Percentiles rank a stretch among this genome's conserved stretches.
Evolutionary conservation across 23 tunicate genomes (phyloP).

Genomic region (Oikopleura dioica): DNA sequence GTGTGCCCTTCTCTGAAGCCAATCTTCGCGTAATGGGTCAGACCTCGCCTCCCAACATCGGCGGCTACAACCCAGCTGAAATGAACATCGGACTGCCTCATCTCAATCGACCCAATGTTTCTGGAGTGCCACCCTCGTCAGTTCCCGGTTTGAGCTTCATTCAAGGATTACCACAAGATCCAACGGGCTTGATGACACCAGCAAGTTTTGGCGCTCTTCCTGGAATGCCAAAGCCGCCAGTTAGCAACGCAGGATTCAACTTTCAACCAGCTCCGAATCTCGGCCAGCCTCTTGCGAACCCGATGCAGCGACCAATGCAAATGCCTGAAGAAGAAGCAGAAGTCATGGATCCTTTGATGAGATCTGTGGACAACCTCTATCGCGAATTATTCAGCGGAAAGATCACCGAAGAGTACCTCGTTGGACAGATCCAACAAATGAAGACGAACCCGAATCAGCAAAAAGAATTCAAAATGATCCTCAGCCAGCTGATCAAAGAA

Average conservation of each 20-base stretch:
- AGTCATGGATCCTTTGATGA: background rate
- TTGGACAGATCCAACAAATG: background rate
- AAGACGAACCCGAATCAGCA: background rate
- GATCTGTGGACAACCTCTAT: background rate
- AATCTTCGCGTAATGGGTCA: too few relatives aligned
- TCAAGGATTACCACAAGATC: too few relatives aligned
- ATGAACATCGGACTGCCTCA: too few relatives aligned
- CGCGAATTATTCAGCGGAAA: background rate
- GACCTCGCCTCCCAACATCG: too few relatives aligned
- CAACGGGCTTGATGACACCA: too few relatives aligned
- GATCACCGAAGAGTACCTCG: constrained; percentile 1
- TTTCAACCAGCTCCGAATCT: constrained; percentile 9
- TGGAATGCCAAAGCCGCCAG: constrained; percentile 16
- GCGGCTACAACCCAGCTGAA: too few relatives aligned
- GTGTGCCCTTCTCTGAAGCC: too few relatives aligned
- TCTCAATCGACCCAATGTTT: too few relatives aligned
- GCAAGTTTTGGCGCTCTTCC: constrained; percentile 23
- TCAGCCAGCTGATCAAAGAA: background rate
- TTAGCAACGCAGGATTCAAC: too few relatives aligned
- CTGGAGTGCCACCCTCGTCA: too few relatives aligned
- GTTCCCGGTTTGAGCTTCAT: too few relatives aligned
- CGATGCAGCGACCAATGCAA: constrained; percentile 15
- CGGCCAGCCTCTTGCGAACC: constrained; percentile 1
- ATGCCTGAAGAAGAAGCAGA: constrained; percentile 15
- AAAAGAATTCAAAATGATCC: constrained; percentile 4